phyloP scores from a whole-genome alignment of 1,140 invertebrate species.

The Drosophila ohnishii region DNA sequence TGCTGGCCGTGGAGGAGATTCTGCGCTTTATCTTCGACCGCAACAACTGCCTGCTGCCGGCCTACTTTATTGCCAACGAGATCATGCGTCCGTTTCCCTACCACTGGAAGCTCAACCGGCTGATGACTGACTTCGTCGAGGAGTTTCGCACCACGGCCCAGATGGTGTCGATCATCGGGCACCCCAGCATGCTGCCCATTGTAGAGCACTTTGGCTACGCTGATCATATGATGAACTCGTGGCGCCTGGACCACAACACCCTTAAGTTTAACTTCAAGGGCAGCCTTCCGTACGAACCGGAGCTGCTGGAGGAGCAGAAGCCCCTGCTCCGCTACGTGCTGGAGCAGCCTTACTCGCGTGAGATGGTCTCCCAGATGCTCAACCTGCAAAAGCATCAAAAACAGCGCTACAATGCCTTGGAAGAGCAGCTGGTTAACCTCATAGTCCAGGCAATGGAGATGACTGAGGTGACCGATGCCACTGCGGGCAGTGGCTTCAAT shows the following conservation, averaged over 20 bases:
- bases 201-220: conserved; percentile 96
- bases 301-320: conserved; percentile 95
- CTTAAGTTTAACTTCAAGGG: conserved; percentile 95
- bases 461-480: conserved; percentile 87
- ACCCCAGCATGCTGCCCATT: conserved; percentile 95
- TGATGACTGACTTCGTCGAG: conserved; percentile 95
- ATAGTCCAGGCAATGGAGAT: conserved; percentile 96
- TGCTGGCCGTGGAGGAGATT: conserved; percentile 91
- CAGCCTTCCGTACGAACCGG: conserved; percentile 94
- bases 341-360: conserved; percentile 97
- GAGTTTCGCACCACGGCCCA: conserved; percentile 96
- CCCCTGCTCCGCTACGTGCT: conserved; percentile 94
- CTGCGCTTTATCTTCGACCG: conserved; percentile 96
- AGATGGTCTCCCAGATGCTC: conserved; percentile 97
- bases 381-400: conserved; percentile 93
- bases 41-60: conserved; percentile 95
- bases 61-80: conserved; percentile 97
- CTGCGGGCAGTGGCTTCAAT: conserved; percentile 74
- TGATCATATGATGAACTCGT: conserved; percentile 94
- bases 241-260: conserved; percentile 94
- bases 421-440: conserved; percentile 96
- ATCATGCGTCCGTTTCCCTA: conserved; percentile 95
- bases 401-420: conserved; percentile 93
- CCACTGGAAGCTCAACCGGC: conserved; percentile 94
- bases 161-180: conserved; percentile 96